These are phyloP conservation scores for Anoplopoma fimbria DNA, from an alignment of 2,113 vertebrate species.

Conservation along the genomic window DNA sequence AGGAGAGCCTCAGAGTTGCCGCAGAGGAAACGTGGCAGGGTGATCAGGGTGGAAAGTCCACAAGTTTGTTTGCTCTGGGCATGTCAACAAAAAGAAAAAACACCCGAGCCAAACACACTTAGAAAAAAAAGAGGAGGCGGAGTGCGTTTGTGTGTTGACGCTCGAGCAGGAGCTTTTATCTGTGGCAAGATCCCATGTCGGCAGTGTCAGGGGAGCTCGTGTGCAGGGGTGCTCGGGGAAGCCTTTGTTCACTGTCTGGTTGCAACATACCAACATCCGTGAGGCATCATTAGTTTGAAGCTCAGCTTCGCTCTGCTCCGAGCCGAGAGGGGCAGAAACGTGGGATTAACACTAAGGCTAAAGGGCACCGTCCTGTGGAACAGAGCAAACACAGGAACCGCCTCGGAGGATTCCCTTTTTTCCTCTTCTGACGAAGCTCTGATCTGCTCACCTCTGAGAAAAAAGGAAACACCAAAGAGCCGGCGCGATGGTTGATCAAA, in stretches of 20 bases:
- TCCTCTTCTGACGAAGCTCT: background rate
- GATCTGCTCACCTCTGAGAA: constrained; percentile 27
- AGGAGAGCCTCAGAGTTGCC: background rate
- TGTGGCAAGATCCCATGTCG: constrained; percentile 38
- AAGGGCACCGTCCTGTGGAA: constrained; percentile 34
- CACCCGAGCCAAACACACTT: background rate
- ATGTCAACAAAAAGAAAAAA: constrained; percentile 5
- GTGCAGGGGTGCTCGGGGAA: constrained; percentile 44
- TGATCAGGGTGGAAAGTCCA: constrained; percentile 28
- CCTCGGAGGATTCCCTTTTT: constrained; percentile 5
- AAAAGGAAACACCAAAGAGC: constrained; percentile 38
- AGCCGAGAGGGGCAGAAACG: constrained; percentile 1
- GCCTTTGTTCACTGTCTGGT: constrained; percentile 63
- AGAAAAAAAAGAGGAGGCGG: background rate
- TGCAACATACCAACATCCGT: constrained; percentile 51
- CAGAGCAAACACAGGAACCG: constrained; percentile 46
- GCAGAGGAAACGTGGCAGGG: constrained; percentile 20
- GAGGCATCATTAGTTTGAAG: constrained; percentile 64
- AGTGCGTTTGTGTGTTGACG: constrained; percentile 51
- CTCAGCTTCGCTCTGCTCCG: constrained; percentile 10
- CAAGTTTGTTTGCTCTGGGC: constrained; percentile 18
- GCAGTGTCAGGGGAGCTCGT: constrained; percentile 54
- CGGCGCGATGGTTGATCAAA: too few species aligned
- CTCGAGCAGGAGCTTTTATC: constrained; percentile 50
- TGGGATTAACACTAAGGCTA: constrained; percentile 31